phyloP scores from a whole-genome alignment of 2,797 vertebrate genomes.

The Lagodon rhomboides region DNA sequence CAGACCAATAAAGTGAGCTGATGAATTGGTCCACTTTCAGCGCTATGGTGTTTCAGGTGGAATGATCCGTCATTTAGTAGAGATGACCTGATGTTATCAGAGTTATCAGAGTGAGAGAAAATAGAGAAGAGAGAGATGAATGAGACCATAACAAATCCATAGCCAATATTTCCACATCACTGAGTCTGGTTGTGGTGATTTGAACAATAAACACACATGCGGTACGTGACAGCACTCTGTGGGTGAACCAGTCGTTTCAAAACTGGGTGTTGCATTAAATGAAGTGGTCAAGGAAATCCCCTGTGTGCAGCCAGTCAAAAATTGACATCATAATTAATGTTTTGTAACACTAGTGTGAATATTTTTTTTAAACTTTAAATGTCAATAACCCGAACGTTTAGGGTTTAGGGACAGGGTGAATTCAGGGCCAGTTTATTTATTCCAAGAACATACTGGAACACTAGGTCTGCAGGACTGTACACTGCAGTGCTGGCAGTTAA shows the following conservation, averaged over 20 bases:
- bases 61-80: constrained; percentile 80
- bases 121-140: constrained; percentile 65
- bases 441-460: no score
- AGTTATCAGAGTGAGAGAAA: constrained; percentile 43
- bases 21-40: constrained; percentile 74
- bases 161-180: constrained; percentile 77
- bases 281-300: constrained; percentile 12
- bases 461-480: background rate
- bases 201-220: constrained; percentile 34
- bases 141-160: constrained; percentile 68
- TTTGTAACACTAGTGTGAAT: background rate
- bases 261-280: constrained; percentile 13
- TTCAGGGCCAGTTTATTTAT: background rate
- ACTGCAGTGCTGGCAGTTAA: background rate
- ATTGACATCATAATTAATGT: background rate
- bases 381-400: background rate
- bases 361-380: background rate
- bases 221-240: background rate
- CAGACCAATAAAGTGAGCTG: constrained; percentile 47
- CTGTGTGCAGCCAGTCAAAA: background rate
- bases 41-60: constrained; percentile 51
- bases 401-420: background rate
- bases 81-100: constrained; percentile 58
- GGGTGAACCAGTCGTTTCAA: background rate
- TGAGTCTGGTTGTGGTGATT: constrained; percentile 47